Percentiles rank a stretch among this genome's conserved stretches.
Conservation (phyloP, 2,888 invertebrate genomes). For the Xanthia icteritia region DNA sequence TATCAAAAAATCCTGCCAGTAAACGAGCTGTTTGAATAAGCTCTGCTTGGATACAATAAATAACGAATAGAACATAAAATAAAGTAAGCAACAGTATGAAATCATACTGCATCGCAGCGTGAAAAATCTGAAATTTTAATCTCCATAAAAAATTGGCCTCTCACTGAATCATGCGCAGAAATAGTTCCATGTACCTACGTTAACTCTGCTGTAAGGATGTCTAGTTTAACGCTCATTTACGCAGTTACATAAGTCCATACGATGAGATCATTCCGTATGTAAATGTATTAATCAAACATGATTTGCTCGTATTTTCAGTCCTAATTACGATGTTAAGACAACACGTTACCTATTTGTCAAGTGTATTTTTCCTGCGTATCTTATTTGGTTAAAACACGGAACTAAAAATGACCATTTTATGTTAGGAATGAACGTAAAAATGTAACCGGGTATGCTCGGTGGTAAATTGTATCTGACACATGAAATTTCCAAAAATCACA, state of each 20-base stretch:
- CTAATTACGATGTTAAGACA: conserved; percentile 42
- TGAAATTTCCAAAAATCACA: neutral
- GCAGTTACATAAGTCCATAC: conserved; percentile 70
- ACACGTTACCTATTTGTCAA: neutral
- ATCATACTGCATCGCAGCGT: conserved; percentile 38
- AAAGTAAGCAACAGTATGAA: conserved; percentile 14
- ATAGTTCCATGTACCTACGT: conserved; percentile 50
- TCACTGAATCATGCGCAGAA: conserved; percentile 58
- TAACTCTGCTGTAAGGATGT: conserved; percentile 72
- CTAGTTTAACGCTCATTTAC: conserved; percentile 81
- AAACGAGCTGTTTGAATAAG: conserved; percentile 1
- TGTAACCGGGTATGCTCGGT: neutral
- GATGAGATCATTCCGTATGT: conserved; percentile 78
- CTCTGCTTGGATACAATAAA: neutral
- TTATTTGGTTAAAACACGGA: conserved; percentile 23
- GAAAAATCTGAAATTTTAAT: conserved; percentile 59
- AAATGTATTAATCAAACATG: conserved; percentile 72
- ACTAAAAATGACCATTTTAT: neutral
- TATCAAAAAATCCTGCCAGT: conserved; percentile 20
- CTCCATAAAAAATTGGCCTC: conserved; percentile 48
- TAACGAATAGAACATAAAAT: neutral
- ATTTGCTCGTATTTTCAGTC: conserved; percentile 54
- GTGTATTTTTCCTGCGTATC: conserved; percentile 4
- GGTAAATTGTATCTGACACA: neutral
- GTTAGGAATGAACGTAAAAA: neutral